phyloP scores from a whole-genome alignment of 2,888 invertebrate genomes.

The Platycheirus rosarum region DNA sequence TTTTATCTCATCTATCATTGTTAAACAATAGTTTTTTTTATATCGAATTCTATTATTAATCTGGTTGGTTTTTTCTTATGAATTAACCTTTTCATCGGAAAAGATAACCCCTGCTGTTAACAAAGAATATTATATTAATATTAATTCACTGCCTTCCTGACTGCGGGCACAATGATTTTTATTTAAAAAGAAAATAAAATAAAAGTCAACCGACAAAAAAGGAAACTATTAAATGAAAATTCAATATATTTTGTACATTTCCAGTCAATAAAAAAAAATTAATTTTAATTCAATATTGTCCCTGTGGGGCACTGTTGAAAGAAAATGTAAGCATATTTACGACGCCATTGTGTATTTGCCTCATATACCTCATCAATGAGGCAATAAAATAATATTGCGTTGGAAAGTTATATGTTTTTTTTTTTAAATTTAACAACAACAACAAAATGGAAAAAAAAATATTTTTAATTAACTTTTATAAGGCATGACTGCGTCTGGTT shows the following conservation, averaged over 20 bases:
- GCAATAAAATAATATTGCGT: not conserved
- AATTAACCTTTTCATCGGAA: conserved; percentile 11
- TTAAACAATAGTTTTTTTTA: no score
- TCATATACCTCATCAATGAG: conserved; percentile 19
- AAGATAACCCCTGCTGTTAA: conserved; percentile 10
- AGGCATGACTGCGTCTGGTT: conserved; percentile 32
- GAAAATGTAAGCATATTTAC: conserved; percentile 36
- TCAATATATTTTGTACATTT: conserved; percentile 16
- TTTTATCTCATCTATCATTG: no score
- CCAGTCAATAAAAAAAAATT: conserved; percentile 50
- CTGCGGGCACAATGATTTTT: conserved; percentile 9
- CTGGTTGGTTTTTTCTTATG: not conserved
- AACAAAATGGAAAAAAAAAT: not conserved
- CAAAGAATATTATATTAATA: conserved; percentile 27
- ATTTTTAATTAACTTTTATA: conserved; percentile 38
- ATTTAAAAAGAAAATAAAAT: conserved; percentile 5
- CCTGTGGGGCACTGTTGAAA: conserved; percentile 28
- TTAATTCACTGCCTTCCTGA: conserved; percentile 25
- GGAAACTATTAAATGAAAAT: conserved; percentile 18
- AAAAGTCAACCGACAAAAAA: conserved; percentile 4
- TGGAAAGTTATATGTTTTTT: not conserved
- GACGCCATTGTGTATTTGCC: conserved; percentile 15
- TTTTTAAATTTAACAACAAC: not conserved
- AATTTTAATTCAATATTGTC: conserved; percentile 61
- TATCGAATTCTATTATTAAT: no score